Evolutionary conservation across 1,140 invertebrate genomes (phyloP).

Genomic region (Protaetia brevitarsis): DNA sequence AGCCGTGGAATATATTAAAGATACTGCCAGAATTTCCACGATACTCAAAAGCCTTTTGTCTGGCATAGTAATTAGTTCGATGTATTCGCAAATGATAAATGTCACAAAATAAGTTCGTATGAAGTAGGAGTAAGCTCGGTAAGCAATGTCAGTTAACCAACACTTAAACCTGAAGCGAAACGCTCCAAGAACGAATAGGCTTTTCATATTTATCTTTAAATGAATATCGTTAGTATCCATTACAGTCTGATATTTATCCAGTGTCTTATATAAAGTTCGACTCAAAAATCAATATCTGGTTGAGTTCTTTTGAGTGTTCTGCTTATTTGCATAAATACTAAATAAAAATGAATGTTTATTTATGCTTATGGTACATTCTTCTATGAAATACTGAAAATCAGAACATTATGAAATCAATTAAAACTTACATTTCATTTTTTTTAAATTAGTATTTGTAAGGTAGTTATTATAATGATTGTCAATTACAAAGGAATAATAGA

Average conservation of each 20-base stretch:
- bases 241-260: background rate
- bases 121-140: conserved; percentile 16
- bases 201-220: conserved; percentile 25
- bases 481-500: background rate
- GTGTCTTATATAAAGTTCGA: too few species aligned
- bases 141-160: background rate
- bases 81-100: conserved; percentile 27
- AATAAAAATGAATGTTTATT: too few species aligned
- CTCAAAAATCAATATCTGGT: too few species aligned
- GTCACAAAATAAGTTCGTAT: conserved; percentile 24
- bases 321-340: too few species aligned
- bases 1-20: conserved; percentile 26
- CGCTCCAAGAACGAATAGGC: conserved; percentile 19
- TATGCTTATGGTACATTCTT: too few species aligned
- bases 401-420: too few species aligned
- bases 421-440: too few species aligned
- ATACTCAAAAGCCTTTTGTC: conserved; percentile 22
- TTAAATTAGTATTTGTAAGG: background rate
- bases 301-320: too few species aligned
- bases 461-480: background rate
- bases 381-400: too few species aligned
- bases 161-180: conserved; percentile 20
- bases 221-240: conserved; percentile 23
- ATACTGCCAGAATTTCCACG: conserved; percentile 25
- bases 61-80: conserved; percentile 16